Evolutionary conservation across 1,140 invertebrate species (phyloP), one percentile per base, ranked within the genome.

Genomic region (Hyposmocoma kahamanoa): DNA sequence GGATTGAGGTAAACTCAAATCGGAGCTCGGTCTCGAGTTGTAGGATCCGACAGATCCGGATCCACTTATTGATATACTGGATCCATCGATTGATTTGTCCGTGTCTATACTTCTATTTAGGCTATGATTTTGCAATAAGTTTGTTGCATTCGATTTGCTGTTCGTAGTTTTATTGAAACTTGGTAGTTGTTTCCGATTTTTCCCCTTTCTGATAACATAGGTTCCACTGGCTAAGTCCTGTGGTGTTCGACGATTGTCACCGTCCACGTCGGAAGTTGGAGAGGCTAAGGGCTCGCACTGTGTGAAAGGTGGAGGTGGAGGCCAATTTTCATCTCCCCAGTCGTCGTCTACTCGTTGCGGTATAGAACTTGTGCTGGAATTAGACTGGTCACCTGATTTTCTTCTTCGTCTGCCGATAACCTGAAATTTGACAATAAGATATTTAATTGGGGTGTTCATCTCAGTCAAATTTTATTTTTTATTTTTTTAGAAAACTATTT

Each of bases 181-280:
- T 20, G 86, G 86, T 55, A 87, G 64, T 43, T 87, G 81, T 63
- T 87, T 87, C 24, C 86, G 56, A 36, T 90, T 67, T 87, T 88
- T 62, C 72, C 89, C 92, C 41, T 91, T 89, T 15, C 92, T 75
- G 45, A 94, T 92, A 5, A 94, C 90, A 61, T 93, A 94, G 8
- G 92, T 94, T n/a, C 91, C 92, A 22, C 89, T 90, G 17, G 88
- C 89, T 2, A 92, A 62, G 53, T 91, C 90, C 50, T 90, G 61
- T n/a, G 32, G 6, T 6, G 82, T 65, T 67, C 90, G 43, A 62
- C 87, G 61, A 67, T 89, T 61, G 71, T 91, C 82, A 54, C 89
- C 89, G 42, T 86, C 82, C 2, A 62, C 70, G 59, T 93, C 91
- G 2, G 91, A 92, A 54, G 90, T 90, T 0, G 91, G 91, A 0